Evolutionary conservation across 2,888 invertebrate genomes (phyloP).

Genomic region (Agrochola lychnidis): DNA sequence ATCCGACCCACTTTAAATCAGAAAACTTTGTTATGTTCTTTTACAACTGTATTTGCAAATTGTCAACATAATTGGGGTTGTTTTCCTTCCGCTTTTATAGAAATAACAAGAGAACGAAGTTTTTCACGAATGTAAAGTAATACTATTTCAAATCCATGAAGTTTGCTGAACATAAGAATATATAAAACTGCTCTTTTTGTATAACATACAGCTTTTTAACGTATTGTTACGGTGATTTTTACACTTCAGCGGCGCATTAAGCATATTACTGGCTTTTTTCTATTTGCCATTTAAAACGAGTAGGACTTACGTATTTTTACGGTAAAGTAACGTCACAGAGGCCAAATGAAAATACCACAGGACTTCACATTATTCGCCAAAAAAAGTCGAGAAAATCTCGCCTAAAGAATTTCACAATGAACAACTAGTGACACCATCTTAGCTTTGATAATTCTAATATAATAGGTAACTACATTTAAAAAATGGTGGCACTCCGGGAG

Average conservation of each 20-base stretch:
- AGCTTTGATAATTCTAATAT: not conserved
- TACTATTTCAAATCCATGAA: slow-evolving; percentile 7
- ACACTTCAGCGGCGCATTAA: not conserved
- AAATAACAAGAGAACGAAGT: slow-evolving; percentile 6
- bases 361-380: not conserved
- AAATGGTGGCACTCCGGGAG: too few relatives aligned
- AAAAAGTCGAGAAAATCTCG: not conserved
- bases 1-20: not conserved
- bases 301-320: not conserved
- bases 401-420: not conserved
- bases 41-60: slow-evolving; percentile 3
- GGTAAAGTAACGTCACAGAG: too few relatives aligned
- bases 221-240: not conserved
- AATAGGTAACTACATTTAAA: not conserved
- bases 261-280: not conserved
- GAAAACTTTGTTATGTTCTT: not conserved
- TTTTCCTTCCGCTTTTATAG: not conserved
- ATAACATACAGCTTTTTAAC: not conserved
- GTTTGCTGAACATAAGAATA: slow-evolving; percentile 6
- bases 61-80: slow-evolving; percentile 25
- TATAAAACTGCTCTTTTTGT: not conserved
- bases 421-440: not conserved
- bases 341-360: not conserved
- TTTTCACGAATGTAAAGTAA: slow-evolving; percentile 18
- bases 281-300: not conserved